phyloP scores from a whole-genome alignment of 2,797 vertebrate species.

The Syngnathus acus region DNA sequence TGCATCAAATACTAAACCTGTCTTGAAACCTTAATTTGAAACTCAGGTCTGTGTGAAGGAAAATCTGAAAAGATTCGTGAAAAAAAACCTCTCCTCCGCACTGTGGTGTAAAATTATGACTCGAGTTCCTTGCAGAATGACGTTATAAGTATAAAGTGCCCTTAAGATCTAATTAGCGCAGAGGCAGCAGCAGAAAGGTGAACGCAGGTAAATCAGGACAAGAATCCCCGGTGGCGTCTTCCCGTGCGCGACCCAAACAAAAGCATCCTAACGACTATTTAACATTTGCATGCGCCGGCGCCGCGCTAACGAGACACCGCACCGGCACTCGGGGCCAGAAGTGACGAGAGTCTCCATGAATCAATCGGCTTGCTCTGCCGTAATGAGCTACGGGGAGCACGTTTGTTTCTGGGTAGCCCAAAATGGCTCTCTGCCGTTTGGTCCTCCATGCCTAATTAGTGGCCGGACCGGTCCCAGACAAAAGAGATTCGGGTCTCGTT shows the following conservation, averaged over 20 bases:
- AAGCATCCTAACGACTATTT: slow-evolving; percentile 4
- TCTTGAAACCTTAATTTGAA: not conserved
- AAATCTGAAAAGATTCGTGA: not conserved
- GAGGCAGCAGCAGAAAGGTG: slow-evolving; percentile 4
- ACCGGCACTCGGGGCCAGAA: not conserved
- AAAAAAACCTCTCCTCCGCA: not conserved
- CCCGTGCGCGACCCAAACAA: not conserved
- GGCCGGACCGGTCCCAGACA: not conserved
- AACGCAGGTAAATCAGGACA: slow-evolving; percentile 1
- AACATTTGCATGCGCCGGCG: not conserved
- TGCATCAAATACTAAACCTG: not conserved
- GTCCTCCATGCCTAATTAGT: not conserved
- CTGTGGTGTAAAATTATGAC: not conserved
- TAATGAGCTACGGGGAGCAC: slow-evolving; percentile 8
- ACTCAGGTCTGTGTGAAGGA: not conserved
- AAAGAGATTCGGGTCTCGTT: not conserved
- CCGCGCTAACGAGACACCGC: not conserved
- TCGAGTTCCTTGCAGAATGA: not conserved
- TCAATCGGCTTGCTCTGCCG: not conserved
- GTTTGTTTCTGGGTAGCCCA: not conserved
- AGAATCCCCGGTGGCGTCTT: slow-evolving; percentile 1
- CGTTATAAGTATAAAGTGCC: not conserved
- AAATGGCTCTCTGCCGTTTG: slow-evolving; percentile 1
- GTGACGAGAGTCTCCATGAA: slow-evolving; percentile 4
- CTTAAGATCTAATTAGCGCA: not conserved